phyloP scores from a whole-genome alignment of 2,113 vertebrate species.

The Oxyruncus cristatus region DNA sequence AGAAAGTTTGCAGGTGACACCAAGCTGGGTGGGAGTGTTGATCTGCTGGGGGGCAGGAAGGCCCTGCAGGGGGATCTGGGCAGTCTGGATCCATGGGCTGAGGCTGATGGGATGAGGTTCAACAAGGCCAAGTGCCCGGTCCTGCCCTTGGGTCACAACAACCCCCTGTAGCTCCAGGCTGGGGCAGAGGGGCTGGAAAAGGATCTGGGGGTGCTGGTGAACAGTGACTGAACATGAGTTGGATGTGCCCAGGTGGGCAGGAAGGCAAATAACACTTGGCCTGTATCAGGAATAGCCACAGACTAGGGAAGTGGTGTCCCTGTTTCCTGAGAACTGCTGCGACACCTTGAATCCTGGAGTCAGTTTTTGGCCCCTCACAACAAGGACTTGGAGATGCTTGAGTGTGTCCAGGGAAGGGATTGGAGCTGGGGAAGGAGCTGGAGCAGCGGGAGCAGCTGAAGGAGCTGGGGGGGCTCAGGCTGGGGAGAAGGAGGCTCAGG shows the following conservation, averaged over 20 bases:
- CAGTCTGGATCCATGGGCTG: neutral
- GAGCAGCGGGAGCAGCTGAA: neutral
- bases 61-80: neutral
- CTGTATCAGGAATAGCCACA: neutral
- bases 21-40: neutral
- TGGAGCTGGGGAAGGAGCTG: neutral
- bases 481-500: neutral
- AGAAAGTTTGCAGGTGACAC: neutral
- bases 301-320: neutral
- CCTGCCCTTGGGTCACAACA: neutral
- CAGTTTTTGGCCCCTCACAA: neutral
- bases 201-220: too few species aligned
- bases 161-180: neutral
- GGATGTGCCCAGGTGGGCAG: neutral
- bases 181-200: neutral
- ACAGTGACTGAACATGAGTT: neutral
- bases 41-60: neutral
- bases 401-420: neutral
- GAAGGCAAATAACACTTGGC: neutral
- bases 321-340: neutral
- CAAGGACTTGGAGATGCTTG: neutral
- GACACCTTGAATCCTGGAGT: neutral
- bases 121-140: neutral
- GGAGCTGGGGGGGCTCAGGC: neutral
- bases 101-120: neutral